Evolutionary conservation across 2,888 invertebrate genomes (phyloP), one percentile per base, ranked within the genome.

Genomic region (Eueremaeus valkanovi): DNA sequence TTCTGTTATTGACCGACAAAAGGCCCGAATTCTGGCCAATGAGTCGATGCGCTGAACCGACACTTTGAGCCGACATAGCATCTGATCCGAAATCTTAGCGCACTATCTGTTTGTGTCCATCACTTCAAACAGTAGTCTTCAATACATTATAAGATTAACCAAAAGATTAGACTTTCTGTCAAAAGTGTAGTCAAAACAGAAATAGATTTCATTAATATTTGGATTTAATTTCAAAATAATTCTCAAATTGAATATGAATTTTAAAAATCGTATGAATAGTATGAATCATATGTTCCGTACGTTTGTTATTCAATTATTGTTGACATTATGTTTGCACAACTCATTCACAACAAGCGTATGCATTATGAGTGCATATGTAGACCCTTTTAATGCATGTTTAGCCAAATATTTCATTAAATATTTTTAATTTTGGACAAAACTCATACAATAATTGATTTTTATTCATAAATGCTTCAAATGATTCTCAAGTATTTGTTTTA

Each of bases 41-140:
- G 21, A 66, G 21, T 24, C 31, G 66, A 66, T 66, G 66, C 21
- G 66, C 36, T 36, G 66, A 33, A 66, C 36, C 66, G 63, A 66
- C 36, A 36, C 63, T 36, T 36, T 66, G 63, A 36, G 63, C 36
- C 36, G 63, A 66, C 63, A 66, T 66, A 27, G 13, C 58, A 29
- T 58, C 58, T 24, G 31, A 29, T 24, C n/a, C n/a, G n/a, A n/a
- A n/a, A n/a, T n/a, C n/a, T n/a, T n/a, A n/a, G n/a, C 45, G 36
- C 11, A 8, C 5, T 36, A 36, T 11, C 24, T 29, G 16, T 58
- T 58, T 58, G 11, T 29, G 18, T 29, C 29, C 29, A 29, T 58
- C 58, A 29, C 29, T 29, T 18, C 13, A 18, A 11, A 58, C 31
- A 27, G 27, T 21, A 49, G 11, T 31, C 11, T 58, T 24, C 58